Conservation (phyloP, 1,140 invertebrate species). For the Macrotrachela quadricornifera region DNA sequence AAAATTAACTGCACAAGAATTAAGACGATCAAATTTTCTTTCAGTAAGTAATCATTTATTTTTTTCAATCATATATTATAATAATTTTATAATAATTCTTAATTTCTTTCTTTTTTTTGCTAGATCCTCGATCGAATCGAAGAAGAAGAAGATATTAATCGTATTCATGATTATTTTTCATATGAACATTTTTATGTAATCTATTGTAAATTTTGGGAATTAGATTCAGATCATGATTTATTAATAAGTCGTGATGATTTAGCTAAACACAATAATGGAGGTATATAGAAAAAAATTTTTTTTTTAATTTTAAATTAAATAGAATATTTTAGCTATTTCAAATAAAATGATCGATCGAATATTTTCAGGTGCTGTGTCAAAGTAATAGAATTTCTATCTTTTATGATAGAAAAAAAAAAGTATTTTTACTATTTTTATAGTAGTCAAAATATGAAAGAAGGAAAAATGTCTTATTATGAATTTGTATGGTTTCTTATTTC, state of each 20-base stretch:
- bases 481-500: conserved; percentile 97
- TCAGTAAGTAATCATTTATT: conserved; percentile 19
- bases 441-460: conserved; percentile 23
- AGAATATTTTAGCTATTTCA: conserved; percentile 52
- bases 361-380: conserved; percentile 82
- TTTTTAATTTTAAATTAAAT: not conserved
- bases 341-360: conserved; percentile 85
- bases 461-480: conserved; percentile 83
- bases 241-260: conserved; percentile 80
- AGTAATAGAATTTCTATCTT: conserved; percentile 13
- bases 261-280: conserved; percentile 78
- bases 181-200: conserved; percentile 99
- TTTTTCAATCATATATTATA: not conserved
- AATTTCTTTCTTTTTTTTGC: conserved; percentile 5
- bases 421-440: not conserved
- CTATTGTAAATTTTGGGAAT: conserved; percentile 99
- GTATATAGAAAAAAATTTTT: conserved; percentile 38
- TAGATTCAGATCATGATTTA: conserved; percentile 91
- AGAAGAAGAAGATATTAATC: conserved; percentile 85
- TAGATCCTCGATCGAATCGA: conserved; percentile 32
- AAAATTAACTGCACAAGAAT: conserved; percentile 60
- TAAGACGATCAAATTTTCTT: conserved; percentile 70
- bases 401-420: too few relatives aligned
- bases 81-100: not conserved
- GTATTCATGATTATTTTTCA: conserved; percentile 84